These are phyloP conservation scores for Chymomyza fuscimana DNA, from an alignment of 2,888 invertebrate genomes.

Conservation along the genomic window DNA sequence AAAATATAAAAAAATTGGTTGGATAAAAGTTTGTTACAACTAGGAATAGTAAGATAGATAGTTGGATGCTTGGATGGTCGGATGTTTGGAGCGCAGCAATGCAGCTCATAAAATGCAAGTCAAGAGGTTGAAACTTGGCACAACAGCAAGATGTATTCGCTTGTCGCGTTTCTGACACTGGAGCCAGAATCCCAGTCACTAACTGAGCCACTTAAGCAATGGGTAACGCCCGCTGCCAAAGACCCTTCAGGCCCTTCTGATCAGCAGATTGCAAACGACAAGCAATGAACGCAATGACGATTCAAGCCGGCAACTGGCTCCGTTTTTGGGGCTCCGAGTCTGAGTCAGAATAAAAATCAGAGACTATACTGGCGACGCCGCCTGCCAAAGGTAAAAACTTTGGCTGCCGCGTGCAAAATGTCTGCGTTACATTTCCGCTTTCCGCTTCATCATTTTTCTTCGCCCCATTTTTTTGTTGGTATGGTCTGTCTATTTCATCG, in stretches of 20 bases:
- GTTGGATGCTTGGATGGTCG: neutral
- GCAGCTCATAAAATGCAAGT: constrained; percentile 59
- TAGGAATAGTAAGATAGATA: neutral
- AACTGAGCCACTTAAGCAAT: constrained; percentile 62
- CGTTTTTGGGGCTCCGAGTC: constrained; percentile 36
- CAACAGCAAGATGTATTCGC: constrained; percentile 20
- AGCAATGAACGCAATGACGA: constrained; percentile 2
- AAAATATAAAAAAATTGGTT: constrained; percentile 19
- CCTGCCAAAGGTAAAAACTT: constrained; percentile 18
- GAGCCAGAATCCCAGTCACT: constrained; percentile 51
- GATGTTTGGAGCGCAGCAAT: constrained; percentile 19
- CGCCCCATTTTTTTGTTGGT: neutral
- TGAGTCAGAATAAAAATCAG: constrained; percentile 42
- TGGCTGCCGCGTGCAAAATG: constrained; percentile 50
- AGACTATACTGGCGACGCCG: constrained; percentile 16
- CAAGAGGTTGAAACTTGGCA: constrained; percentile 68
- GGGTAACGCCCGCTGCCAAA: constrained; percentile 24
- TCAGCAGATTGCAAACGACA: constrained; percentile 64
- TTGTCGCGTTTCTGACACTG: constrained; percentile 39
- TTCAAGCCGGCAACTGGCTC: neutral
- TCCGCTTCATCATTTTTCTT: constrained; percentile 6
- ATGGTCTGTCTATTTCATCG: constrained; percentile 3
- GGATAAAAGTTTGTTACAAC: constrained; percentile 58
- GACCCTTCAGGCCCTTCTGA: constrained; percentile 37
- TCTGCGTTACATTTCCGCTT: constrained; percentile 70